Evolutionary conservation across 2,797 vertebrate genomes (phyloP).

Genomic region (Enteromius unitaeniatus): DNA sequence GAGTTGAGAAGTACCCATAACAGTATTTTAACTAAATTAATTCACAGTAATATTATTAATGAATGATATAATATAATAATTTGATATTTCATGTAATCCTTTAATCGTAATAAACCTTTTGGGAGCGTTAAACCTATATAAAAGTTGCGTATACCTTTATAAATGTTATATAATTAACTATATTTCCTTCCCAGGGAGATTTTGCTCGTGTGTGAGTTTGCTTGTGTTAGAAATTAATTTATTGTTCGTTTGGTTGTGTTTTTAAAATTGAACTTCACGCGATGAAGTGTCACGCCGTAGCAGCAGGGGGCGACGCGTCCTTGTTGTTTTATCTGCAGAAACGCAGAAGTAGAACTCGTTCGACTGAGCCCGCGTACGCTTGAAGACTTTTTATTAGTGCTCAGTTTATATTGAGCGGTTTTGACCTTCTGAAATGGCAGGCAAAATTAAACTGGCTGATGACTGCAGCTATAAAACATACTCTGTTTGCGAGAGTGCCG

Average conservation of each 20-base stretch:
- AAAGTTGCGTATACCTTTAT: not conserved
- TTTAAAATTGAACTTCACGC: not conserved
- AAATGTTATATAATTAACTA: too few relatives aligned
- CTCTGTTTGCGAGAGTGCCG: conserved; percentile 22
- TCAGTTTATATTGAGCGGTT: not conserved
- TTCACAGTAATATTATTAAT: not conserved
- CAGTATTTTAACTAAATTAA: not conserved
- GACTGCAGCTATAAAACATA: conserved; percentile 31
- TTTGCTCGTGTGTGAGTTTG: not conserved
- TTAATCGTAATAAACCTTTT: not conserved
- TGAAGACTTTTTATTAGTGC: not conserved
- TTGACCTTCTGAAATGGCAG: conserved; percentile 30
- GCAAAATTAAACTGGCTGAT: not conserved
- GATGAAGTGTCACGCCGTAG: not conserved
- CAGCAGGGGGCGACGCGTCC: conserved; percentile 22
- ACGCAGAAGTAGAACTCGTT: not conserved
- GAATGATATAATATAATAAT: not conserved
- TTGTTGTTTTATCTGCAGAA: not conserved
- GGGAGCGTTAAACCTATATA: not conserved
- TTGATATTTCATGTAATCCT: not conserved
- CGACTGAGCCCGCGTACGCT: not conserved
- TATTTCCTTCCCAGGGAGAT: not conserved
- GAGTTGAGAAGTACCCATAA: not conserved
- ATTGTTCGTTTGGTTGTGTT: not conserved
- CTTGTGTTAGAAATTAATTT: not conserved